Conservation (phyloP, 2,797 vertebrate species). For the Poecilia wingei region DNA sequence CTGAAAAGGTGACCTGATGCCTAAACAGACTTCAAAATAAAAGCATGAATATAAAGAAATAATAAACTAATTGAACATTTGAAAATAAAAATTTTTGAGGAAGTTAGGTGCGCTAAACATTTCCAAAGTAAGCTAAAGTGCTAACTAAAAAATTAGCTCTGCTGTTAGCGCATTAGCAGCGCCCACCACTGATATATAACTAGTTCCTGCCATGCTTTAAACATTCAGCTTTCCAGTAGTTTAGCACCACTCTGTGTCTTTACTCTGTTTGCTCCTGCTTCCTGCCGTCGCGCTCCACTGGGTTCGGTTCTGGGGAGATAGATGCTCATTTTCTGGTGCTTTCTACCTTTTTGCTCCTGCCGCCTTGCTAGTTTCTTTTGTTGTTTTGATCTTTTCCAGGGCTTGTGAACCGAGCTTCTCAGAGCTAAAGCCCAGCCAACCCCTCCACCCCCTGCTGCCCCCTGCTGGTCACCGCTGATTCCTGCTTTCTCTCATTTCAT, state of each 20-base stretch:
- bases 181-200: background rate
- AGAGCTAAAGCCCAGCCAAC: conserved; percentile 70
- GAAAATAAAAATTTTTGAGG: background rate
- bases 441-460: conserved; percentile 89
- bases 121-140: background rate
- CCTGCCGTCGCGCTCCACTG: conserved; percentile 26
- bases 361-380: conserved; percentile 76
- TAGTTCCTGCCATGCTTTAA: conserved; percentile 39
- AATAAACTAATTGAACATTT: no score
- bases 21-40: no score
- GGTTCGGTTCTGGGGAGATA: conserved; percentile 42
- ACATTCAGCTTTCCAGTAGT: conserved; percentile 18
- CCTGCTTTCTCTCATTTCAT: conserved; percentile 97
- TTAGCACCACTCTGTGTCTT: conserved; percentile 68
- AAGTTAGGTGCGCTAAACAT: background rate
- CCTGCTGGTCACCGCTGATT: conserved; percentile 86
- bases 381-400: conserved; percentile 88
- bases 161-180: background rate
- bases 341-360: conserved; percentile 58
- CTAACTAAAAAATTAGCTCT: no score
- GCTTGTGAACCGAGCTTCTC: conserved; percentile 83
- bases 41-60: no score
- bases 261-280: conserved; percentile 23
- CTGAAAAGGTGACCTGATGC: no score
- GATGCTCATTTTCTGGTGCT: conserved; percentile 53